Evolutionary conservation across 2,888 invertebrate genomes (phyloP).

Genomic region (Lasius fuliginosus): DNA sequence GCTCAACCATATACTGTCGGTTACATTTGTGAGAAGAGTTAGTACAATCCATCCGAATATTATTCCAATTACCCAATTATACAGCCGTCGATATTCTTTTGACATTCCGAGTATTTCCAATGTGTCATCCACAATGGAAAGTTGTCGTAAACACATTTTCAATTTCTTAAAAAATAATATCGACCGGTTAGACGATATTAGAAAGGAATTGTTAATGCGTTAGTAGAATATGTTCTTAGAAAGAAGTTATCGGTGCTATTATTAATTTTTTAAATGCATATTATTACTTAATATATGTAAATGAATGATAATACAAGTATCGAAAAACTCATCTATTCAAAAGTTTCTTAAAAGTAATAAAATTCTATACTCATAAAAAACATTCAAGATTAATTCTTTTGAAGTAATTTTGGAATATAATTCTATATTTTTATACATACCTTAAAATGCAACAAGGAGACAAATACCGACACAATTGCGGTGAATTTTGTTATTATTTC

Average conservation of each 20-base stretch:
- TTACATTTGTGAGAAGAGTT: neutral
- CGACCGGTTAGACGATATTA: neutral
- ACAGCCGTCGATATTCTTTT: constrained; percentile 2
- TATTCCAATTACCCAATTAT: neutral
- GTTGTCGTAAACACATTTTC: neutral
- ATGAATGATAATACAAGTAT: too few relatives aligned
- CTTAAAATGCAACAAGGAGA: constrained; percentile 9
- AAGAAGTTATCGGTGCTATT: too few relatives aligned
- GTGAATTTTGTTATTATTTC: neutral
- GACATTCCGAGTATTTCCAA: neutral
- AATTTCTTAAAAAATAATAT: constrained; percentile 22
- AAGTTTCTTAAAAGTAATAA: too few relatives aligned
- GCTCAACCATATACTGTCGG: neutral
- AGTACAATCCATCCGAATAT: neutral
- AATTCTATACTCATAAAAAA: neutral
- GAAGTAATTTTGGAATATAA: too few relatives aligned
- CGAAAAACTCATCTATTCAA: too few relatives aligned
- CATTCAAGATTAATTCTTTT: neutral
- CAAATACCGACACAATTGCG: neutral
- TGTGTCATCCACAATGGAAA: constrained; percentile 21
- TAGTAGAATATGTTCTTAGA: neutral
- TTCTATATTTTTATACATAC: neutral
- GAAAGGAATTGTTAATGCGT: neutral
- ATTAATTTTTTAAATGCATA: too few relatives aligned
- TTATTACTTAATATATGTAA: too few relatives aligned